A percentile compares a stretch with the other conserved stretches of the same genome.
These are phyloP conservation scores for Otus scops DNA, from an alignment of 2,797 vertebrate species.

Conservation along the genomic window DNA sequence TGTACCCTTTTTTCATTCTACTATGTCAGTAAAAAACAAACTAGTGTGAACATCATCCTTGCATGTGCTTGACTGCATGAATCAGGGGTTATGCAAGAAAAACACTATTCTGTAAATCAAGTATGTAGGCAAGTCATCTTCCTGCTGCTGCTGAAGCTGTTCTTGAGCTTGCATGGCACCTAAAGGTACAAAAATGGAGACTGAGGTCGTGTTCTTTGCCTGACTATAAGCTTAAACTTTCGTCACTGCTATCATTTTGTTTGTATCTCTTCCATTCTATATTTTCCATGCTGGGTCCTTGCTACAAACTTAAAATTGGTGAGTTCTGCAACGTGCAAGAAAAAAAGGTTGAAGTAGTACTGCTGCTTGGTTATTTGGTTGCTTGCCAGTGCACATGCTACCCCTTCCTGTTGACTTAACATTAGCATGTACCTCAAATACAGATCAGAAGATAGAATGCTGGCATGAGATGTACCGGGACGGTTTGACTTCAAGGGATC, in stretches of 20 bases:
- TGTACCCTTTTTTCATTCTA: conserved; percentile 10
- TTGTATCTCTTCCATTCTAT: conserved; percentile 82
- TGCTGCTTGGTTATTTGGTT: conserved; percentile 71
- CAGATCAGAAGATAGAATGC: conserved; percentile 47
- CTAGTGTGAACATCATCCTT: conserved; percentile 10
- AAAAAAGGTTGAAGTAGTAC: conserved; percentile 61
- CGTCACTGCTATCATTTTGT: conserved; percentile 83
- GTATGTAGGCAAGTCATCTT: neutral
- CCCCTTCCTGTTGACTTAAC: conserved; percentile 16
- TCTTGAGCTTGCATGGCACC: conserved; percentile 73
- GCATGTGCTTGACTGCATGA: conserved; percentile 67
- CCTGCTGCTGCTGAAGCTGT: conserved; percentile 52
- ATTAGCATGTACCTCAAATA: conserved; percentile 50
- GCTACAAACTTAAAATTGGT: conserved; percentile 94
- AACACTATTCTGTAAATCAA: neutral
- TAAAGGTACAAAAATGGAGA: conserved; percentile 46
- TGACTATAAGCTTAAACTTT: conserved; percentile 79
- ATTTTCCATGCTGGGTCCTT: conserved; percentile 89
- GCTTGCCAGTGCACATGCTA: conserved; percentile 71
- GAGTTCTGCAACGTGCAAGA: conserved; percentile 83
- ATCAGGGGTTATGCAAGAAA: neutral
- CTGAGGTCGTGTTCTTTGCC: conserved; percentile 68
- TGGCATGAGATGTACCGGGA: neutral
- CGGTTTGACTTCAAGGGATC: neutral
- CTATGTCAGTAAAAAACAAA: conserved; percentile 10